These are phyloP conservation scores for Arrhopalites spinosus DNA, from an alignment of 2,888 invertebrate species.

Conservation along the genomic window DNA sequence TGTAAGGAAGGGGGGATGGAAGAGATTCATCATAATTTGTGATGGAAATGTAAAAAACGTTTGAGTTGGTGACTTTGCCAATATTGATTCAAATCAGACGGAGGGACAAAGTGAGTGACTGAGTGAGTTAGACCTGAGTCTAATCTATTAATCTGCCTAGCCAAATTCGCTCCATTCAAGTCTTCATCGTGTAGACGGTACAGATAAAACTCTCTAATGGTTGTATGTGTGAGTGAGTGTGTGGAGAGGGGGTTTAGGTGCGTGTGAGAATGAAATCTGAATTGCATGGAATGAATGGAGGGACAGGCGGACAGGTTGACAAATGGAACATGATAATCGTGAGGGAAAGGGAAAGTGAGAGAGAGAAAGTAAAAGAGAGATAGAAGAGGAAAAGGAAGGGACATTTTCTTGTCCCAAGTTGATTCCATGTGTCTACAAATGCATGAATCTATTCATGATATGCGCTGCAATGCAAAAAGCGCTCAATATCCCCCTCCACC, in stretches of 20 bases:
- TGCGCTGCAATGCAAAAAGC: neutral
- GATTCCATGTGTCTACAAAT: constrained; percentile 18
- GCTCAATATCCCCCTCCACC: neutral
- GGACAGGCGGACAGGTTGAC: constrained; percentile 7
- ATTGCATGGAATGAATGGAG: neutral
- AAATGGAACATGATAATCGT: constrained; percentile 30
- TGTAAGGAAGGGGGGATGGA: no score
- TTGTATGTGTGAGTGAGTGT: neutral
- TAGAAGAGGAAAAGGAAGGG: no score
- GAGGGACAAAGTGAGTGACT: no score
- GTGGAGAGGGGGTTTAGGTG: no score
- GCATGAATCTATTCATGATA: constrained; percentile 32
- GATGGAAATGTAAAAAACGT: no score
- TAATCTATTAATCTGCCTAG: neutral
- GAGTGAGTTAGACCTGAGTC: neutral
- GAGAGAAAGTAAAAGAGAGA: no score
- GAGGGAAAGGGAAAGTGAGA: constrained; percentile 10
- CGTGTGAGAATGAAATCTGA: neutral
- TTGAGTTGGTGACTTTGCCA: no score
- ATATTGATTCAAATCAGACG: no score
- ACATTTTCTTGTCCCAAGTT: constrained; percentile 19
- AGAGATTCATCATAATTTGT: no score
- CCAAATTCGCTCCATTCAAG: neutral
- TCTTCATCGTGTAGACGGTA: neutral
- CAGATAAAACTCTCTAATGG: neutral